These are phyloP conservation scores for Coturnix japonica DNA, from an alignment of 2,113 vertebrate species.

Conservation along the genomic window DNA sequence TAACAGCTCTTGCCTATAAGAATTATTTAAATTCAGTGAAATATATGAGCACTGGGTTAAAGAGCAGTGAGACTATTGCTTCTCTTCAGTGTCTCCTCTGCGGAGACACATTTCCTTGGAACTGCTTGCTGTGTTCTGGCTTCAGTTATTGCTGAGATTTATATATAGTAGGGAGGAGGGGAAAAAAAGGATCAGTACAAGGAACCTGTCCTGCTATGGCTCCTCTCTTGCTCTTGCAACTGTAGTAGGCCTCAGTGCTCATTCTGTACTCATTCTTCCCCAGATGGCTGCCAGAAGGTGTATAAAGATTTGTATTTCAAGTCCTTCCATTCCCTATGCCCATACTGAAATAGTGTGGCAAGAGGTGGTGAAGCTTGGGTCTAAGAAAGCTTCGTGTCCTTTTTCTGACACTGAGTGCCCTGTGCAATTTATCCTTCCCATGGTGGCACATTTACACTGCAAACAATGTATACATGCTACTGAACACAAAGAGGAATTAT, in stretches of 20 bases:
- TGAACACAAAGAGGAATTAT: background rate
- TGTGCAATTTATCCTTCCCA: background rate
- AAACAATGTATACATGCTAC: background rate
- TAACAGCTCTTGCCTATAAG: background rate
- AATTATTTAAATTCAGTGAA: background rate
- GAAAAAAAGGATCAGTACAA: background rate
- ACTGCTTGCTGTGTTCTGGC: background rate
- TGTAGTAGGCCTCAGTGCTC: accelerated
- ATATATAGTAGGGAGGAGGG: accelerated
- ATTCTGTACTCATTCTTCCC: background rate
- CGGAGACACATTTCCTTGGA: background rate
- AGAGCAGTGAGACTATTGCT: background rate
- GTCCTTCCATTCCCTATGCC: background rate
- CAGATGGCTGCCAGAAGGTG: background rate
- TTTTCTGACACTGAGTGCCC: background rate
- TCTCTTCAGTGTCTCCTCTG: background rate
- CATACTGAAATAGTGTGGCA: accelerated
- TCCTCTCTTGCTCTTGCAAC: background rate
- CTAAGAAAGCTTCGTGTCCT: background rate
- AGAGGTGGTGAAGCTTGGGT: background rate
- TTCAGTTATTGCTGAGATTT: background rate
- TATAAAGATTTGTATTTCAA: background rate
- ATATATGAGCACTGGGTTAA: background rate
- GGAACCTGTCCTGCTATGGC: background rate
- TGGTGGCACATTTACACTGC: background rate